phyloP scores from a whole-genome alignment of 2,888 invertebrate genomes.

The Nineta flava region DNA sequence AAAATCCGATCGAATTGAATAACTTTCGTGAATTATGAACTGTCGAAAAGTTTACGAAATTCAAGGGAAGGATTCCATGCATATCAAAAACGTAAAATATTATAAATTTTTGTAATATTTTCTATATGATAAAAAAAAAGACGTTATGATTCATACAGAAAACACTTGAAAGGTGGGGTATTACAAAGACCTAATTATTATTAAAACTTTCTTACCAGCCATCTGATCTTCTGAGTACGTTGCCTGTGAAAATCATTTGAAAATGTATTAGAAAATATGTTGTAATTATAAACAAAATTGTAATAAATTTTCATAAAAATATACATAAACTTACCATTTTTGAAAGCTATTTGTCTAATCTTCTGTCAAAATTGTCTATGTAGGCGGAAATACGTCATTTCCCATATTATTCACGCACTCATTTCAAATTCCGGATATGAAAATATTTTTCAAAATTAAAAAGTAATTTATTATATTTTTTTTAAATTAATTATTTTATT shows the following conservation, averaged over 20 bases:
- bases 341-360: not conserved
- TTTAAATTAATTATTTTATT: too few species aligned
- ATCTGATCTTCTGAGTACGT: constrained; percentile 83
- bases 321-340: constrained; percentile 5
- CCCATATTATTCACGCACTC: not conserved
- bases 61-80: too few species aligned
- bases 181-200: constrained; percentile 26
- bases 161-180: constrained; percentile 25
- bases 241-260: constrained; percentile 43
- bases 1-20: constrained; percentile 7
- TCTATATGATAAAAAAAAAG: too few species aligned
- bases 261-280: constrained; percentile 1
- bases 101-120: too few species aligned
- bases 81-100: too few species aligned
- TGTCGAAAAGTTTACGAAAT: too few species aligned
- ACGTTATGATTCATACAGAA: too few species aligned
- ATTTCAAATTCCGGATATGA: too few species aligned
- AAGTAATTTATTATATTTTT: too few species aligned
- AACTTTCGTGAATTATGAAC: too few species aligned
- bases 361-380: constrained; percentile 2
- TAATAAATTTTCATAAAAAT: not conserved
- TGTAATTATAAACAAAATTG: not conserved
- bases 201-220: constrained; percentile 56
- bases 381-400: not conserved
- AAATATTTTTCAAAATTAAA: too few species aligned